Evolutionary conservation across 1,140 invertebrate genomes (phyloP).

Genomic region (Scaptodrosophila lebanonensis): DNA sequence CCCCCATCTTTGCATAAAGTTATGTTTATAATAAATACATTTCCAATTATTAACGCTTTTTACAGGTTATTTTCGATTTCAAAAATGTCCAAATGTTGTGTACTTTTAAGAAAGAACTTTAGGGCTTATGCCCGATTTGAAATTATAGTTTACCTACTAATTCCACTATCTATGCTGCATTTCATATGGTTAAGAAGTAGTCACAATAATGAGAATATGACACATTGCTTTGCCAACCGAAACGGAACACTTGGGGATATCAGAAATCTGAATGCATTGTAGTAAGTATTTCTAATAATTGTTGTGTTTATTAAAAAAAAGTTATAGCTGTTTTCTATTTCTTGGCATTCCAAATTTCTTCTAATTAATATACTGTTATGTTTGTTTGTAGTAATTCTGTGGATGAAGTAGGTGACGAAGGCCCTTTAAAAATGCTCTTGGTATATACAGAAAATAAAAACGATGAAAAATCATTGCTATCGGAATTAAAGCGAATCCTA

Average conservation of each 20-base stretch:
- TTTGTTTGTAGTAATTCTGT: background rate
- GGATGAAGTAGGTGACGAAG: background rate
- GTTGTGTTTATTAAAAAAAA: no score
- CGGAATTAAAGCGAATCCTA: slow-evolving; percentile 1
- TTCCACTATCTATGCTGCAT: slow-evolving; percentile 17
- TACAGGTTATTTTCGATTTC: no score
- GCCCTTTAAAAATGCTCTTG: background rate
- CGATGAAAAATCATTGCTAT: background rate
- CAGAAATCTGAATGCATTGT: background rate
- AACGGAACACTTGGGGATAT: background rate
- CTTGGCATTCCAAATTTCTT: no score
- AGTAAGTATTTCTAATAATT: slow-evolving; percentile 20
- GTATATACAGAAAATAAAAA: background rate
- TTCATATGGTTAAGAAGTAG: slow-evolving; percentile 5
- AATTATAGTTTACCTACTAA: slow-evolving; percentile 2
- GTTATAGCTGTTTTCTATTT: no score
- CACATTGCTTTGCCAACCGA: background rate
- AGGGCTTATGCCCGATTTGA: slow-evolving; percentile 10
- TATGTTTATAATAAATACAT: no score
- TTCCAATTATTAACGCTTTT: no score
- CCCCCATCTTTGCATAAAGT: no score
- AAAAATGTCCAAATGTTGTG: background rate
- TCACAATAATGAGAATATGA: background rate
- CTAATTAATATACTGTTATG: background rate
- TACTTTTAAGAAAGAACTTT: slow-evolving; percentile 12